Base-by-base conservation (phyloP, 1,140 invertebrate genomes). In the Calephelis virginiensis region DNA sequence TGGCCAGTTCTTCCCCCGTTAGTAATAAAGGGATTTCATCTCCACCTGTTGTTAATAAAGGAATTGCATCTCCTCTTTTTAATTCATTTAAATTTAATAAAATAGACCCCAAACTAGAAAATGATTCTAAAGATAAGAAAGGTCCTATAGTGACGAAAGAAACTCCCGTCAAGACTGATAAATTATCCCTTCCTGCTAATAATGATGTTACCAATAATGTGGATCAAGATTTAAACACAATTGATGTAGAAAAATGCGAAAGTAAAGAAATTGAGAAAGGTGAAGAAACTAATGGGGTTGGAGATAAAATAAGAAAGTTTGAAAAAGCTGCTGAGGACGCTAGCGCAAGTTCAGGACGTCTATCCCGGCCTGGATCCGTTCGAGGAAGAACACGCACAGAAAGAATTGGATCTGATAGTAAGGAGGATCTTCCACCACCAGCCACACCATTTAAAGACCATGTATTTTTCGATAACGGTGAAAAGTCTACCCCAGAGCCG, bases 301-400 rank as follows among this genome's bases (percentile, higher is more conserved):
- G 89, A 10, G 86, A 91, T 71, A 91, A 91, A 67, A 91, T 91
- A 49, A 85, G 85, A 67, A 91, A 85, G 61, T 90, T 90, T 37
- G 88, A 90, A 63, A 89, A 87, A 50, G 88, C 85, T 7, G 86
- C 85, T 3, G 86, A 89, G 63, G 84, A 90, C 59, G 86, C 85
- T 0, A 82, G 76, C 53, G 78, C 73, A 6, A 74, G 53, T 38
- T 72, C 73, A 1, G 85, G 85, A 5, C 76, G 80, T 7, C 61
- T 83, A 37, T 89, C 86, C 1, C 74, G 86, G 6, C 80, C 85
- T 0, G 88, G 88, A 0, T 90, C 88, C 1, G 80, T 89, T 11
- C 77, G 88, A 5, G 78, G 84, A 8, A 78, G 85, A 0, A 61
- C 75, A 0, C 74, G 80, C 5, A 70, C 76, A 0, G 84, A 86